phyloP scores from a whole-genome alignment of 2,113 vertebrate species.

The Xiphophorus maculatus region DNA sequence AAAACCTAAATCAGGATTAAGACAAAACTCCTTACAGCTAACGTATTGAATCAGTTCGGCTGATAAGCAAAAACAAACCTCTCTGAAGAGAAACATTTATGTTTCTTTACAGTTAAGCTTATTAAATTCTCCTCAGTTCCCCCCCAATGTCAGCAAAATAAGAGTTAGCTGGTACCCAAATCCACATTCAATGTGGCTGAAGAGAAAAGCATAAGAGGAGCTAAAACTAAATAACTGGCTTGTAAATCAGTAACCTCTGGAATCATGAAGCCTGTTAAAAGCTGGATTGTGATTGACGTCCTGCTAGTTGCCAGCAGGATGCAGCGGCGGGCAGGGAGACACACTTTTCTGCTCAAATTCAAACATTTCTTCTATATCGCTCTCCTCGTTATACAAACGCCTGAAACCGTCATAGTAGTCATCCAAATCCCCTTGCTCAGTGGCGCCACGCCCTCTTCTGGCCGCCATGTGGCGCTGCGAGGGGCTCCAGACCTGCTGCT shows the following conservation, averaged over 20 bases:
- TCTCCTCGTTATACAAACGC: constrained; percentile 70
- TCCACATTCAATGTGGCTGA: constrained; percentile 9
- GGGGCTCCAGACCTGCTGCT: constrained; percentile 5
- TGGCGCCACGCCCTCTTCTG: neutral
- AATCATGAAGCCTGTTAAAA: neutral
- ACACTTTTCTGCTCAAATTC: constrained; percentile 27
- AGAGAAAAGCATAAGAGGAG: constrained; percentile 12
- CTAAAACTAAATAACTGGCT: neutral
- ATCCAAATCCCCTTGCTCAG: constrained; percentile 51
- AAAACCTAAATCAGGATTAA: neutral
- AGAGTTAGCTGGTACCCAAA: neutral
- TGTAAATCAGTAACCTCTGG: neutral
- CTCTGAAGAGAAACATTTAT: constrained; percentile 9
- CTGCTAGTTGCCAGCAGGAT: constrained; percentile 56
- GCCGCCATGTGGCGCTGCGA: neutral
- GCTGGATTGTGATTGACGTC: neutral
- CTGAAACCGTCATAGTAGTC: constrained; percentile 79
- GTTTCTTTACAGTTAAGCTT: neutral
- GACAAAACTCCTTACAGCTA: neutral
- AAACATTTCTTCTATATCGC: neutral
- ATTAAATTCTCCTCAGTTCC: neutral
- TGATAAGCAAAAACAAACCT: constrained; percentile 35
- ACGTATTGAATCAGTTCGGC: neutral
- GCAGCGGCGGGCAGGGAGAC: constrained; percentile 72
- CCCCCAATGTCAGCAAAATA: neutral